phyloP scores from a whole-genome alignment of 1,140 invertebrate species.

The Muscidifurax raptorellus region DNA sequence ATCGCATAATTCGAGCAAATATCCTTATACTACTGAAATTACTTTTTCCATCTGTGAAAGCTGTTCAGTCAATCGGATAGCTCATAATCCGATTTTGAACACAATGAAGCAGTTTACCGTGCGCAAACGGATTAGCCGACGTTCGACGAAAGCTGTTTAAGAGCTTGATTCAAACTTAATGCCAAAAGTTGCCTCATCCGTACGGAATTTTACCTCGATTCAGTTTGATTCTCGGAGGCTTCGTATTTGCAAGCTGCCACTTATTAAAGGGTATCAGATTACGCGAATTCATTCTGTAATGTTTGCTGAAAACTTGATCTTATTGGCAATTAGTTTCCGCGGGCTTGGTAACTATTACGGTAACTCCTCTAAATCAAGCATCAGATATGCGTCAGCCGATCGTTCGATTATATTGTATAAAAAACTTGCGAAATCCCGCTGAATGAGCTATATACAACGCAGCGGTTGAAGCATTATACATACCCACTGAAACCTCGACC shows the following conservation, averaged over 20 bases:
- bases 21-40: not conserved
- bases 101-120: not conserved
- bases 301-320: too few species aligned
- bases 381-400: too few species aligned
- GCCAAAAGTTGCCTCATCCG: not conserved
- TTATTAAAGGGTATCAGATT: not conserved
- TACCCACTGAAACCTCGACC: not conserved
- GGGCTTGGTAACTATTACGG: too few species aligned
- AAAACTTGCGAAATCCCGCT: too few species aligned
- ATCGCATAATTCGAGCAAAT: not conserved
- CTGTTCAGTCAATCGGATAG: not conserved
- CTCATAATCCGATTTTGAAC: not conserved
- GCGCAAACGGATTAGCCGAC: not conserved
- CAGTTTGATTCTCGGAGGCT: too few species aligned
- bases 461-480: too few species aligned
- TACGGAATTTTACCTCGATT: not conserved
- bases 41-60: not conserved
- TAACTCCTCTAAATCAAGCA: too few species aligned
- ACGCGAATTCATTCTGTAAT: not conserved
- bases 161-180: not conserved
- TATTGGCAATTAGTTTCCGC: too few species aligned
- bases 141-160: not conserved
- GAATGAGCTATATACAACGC: too few species aligned
- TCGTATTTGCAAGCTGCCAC: not conserved
- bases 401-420: too few species aligned